Percentiles rank a stretch among this genome's conserved stretches.
These are phyloP conservation scores for Cyphotilapia sp. DNA, from an alignment of 2,113 vertebrate genomes.

Conservation along the genomic window DNA sequence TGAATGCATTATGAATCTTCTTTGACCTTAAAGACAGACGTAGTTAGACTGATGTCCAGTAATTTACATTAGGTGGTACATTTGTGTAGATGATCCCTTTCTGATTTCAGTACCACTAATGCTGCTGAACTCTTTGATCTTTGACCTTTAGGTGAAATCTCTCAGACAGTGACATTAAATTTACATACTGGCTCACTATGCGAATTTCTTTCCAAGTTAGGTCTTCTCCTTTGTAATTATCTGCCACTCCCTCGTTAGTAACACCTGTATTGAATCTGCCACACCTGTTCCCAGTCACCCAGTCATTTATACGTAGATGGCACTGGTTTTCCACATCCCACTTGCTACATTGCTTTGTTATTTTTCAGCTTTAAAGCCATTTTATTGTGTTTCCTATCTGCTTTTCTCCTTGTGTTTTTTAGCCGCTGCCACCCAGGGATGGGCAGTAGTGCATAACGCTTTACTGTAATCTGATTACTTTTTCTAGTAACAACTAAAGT, in stretches of 20 bases:
- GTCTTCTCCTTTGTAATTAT: not conserved
- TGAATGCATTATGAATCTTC: not conserved
- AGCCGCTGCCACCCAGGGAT: not conserved
- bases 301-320: not conserved
- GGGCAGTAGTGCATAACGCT: not conserved
- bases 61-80: not conserved
- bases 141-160: not conserved
- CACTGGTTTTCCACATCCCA: not conserved
- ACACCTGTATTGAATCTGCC: not conserved
- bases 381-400: not conserved
- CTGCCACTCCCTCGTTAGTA: not conserved
- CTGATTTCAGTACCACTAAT: accelerated
- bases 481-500: not conserved
- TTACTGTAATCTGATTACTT: not conserved
- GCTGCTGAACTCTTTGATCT: not conserved
- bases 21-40: not conserved
- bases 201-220: not conserved
- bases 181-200: not conserved
- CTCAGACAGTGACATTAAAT: not conserved
- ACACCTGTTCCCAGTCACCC: not conserved
- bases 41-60: not conserved
- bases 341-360: not conserved
- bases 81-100: not conserved
- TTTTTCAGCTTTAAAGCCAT: not conserved
- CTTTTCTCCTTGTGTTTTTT: not conserved